Base-by-base conservation (phyloP, 2,797 vertebrate species). In the Melanotaenia maccullochi region DNA sequence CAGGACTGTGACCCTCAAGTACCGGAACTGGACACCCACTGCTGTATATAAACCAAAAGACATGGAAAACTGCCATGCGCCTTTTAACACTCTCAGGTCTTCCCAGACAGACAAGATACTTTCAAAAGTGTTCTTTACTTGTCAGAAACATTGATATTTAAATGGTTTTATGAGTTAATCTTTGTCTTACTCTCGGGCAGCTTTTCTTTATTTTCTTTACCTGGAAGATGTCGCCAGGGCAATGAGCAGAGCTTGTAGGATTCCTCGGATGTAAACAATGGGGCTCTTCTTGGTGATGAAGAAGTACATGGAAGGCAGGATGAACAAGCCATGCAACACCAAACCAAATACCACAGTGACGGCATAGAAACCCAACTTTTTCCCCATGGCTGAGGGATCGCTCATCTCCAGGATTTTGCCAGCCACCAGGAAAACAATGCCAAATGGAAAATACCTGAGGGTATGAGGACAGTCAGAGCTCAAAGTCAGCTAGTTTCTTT, bases 331-430 rank as follows among this genome's bases (percentile, higher is more conserved):
- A 0, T 99, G 98, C 22, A 99, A 93, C 71, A 99, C 94, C 54
- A 99, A 90, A 25, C 98, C 98, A 0, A 97, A 97, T 32, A 99
- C 97, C 76, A 99, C 97, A 0, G 98, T 99, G 61, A 98, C 95
- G 54, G 97, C 96, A 0, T 99, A 99, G 90, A 97, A 98, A 51
- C 97, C 97, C 75, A 99, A 90, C 85, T 99, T 98, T 92, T 97
- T 99, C 35, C 98, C 96, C 77, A 99, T 97, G 1, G 96, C 95
- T 0, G 96, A 96, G 6, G 97, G 97, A 84, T 99, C 97, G 0
- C 98, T 96, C 98, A 99, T 99, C 92, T 99, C 98, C 72, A 99
- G 81, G 92, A 99, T 99, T 91, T 99, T 99, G n/a, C 98, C 97
- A 0, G 98, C 98, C 14, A 99, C 98, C 87, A 99, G 95, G 88